phyloP scores from a whole-genome alignment of 2,888 invertebrate genomes.

The Acleris sparsana region DNA sequence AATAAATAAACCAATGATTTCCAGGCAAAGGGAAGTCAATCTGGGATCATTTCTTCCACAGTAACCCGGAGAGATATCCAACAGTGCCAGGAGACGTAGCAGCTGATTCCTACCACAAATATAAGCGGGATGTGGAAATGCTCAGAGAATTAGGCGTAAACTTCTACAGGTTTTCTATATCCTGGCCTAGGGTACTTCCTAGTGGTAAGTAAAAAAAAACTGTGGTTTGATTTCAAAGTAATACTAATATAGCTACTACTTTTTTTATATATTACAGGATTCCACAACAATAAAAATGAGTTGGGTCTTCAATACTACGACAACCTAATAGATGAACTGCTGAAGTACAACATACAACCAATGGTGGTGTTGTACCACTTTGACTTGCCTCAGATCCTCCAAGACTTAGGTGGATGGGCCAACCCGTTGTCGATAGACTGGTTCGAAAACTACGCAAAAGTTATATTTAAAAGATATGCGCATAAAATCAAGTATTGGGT shows the following conservation, averaged over 20 bases:
- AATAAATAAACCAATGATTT: conserved; percentile 23
- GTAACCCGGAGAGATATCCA: conserved; percentile 46
- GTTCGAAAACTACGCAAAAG: conserved; percentile 76
- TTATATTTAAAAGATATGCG: conserved; percentile 71
- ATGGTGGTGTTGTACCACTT: conserved; percentile 67
- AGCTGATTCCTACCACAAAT: conserved; percentile 86
- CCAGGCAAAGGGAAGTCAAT: conserved; percentile 85
- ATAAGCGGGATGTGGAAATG: conserved; percentile 79
- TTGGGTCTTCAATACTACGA: conserved; percentile 80
- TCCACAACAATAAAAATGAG: conserved; percentile 62
- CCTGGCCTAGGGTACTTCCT: conserved; percentile 79
- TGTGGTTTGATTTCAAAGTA: too few relatives aligned
- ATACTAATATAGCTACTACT: too few relatives aligned
- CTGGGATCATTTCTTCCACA: conserved; percentile 80
- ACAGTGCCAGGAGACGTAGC: conserved; percentile 84
- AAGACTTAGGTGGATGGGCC: conserved; percentile 67
- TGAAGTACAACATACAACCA: conserved; percentile 62
- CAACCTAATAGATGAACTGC: conserved; percentile 77
- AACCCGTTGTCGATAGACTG: conserved; percentile 60
- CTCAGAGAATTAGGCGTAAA: conserved; percentile 75
- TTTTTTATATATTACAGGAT: conserved; percentile 49
- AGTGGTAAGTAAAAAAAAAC: conserved; percentile 51
- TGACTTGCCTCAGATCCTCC: conserved; percentile 64
- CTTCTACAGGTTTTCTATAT: conserved; percentile 82
- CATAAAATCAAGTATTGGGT: conserved; percentile 83